These are phyloP conservation scores for Tapera naevia DNA, from an alignment of 2,797 vertebrate species.

Conservation along the genomic window DNA sequence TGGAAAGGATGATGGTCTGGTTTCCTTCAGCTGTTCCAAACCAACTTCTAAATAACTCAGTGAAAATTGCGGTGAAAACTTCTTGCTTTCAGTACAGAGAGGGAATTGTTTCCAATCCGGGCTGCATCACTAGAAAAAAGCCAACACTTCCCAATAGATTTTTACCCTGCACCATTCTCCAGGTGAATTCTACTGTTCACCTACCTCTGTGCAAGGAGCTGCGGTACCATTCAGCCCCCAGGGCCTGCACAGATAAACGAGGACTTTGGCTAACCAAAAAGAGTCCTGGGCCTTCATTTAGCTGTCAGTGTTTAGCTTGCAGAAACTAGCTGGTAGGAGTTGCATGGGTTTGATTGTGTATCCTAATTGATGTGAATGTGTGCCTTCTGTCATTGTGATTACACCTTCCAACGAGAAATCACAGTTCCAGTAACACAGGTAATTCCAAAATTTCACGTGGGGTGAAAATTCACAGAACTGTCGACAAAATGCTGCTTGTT, in stretches of 20 bases:
- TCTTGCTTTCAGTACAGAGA: background rate
- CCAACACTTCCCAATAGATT: background rate
- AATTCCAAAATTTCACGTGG: background rate
- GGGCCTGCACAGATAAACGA: background rate
- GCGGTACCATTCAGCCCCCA: accelerated
- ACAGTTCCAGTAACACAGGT: background rate
- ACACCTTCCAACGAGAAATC: background rate
- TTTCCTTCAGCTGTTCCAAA: constrained; percentile 2
- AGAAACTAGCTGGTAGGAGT: background rate
- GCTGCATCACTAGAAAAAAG: background rate
- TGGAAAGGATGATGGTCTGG: background rate
- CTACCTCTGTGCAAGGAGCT: background rate
- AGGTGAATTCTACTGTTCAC: background rate
- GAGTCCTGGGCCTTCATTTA: background rate
- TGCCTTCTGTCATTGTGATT: background rate
- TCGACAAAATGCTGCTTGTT: background rate
- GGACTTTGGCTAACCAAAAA: background rate
- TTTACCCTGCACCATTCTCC: background rate
- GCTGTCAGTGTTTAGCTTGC: background rate
- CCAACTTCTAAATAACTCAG: background rate
- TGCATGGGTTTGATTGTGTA: background rate
- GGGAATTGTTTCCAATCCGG: background rate
- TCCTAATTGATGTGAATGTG: background rate
- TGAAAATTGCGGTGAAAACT: background rate
- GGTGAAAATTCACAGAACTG: background rate